A percentile compares a stretch with the other conserved stretches of the same genome.
Conservation (phyloP, 1,140 invertebrate genomes). For the Antheraea pernyi region DNA sequence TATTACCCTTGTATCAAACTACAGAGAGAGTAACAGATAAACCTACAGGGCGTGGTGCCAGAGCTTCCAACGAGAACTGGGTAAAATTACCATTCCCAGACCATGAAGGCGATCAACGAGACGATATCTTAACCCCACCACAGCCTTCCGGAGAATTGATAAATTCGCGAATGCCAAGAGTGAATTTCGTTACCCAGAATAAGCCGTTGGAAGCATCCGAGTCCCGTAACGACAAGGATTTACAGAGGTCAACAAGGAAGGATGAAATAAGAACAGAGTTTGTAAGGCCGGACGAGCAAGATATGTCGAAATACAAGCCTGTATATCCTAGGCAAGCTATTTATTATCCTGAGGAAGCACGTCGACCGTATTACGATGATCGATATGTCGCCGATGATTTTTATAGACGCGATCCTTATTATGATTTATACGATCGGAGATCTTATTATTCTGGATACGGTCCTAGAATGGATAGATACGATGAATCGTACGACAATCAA, state of each 20-base stretch:
- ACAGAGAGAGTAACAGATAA: conserved; percentile 71
- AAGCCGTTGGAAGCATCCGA: conserved; percentile 73
- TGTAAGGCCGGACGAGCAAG: conserved; percentile 65
- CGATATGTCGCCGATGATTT: conserved; percentile 64
- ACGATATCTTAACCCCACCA: conserved; percentile 61
- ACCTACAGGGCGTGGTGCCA: conserved; percentile 68
- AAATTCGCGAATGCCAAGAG: conserved; percentile 73
- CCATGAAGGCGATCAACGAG: conserved; percentile 45
- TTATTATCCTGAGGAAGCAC: conserved; percentile 71
- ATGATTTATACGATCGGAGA: conserved; percentile 67
- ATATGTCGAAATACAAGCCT: conserved; percentile 59
- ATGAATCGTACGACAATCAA: conserved; percentile 67
- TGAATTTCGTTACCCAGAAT: conserved; percentile 77
- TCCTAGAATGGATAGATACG: conserved; percentile 68
- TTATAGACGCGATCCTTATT: conserved; percentile 64
- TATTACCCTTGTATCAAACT: conserved; percentile 53
- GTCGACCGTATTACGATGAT: conserved; percentile 68
- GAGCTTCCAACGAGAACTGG: conserved; percentile 76
- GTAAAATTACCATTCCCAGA: conserved; percentile 70
- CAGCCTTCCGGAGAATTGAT: conserved; percentile 68
- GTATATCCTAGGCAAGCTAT: conserved; percentile 73
- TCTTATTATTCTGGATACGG: conserved; percentile 57
- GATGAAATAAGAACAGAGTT: conserved; percentile 75
- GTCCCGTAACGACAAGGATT: conserved; percentile 72
- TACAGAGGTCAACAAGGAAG: conserved; percentile 61